phyloP scores from a whole-genome alignment of 2,888 invertebrate genomes.

The Hedychridium roseum region DNA sequence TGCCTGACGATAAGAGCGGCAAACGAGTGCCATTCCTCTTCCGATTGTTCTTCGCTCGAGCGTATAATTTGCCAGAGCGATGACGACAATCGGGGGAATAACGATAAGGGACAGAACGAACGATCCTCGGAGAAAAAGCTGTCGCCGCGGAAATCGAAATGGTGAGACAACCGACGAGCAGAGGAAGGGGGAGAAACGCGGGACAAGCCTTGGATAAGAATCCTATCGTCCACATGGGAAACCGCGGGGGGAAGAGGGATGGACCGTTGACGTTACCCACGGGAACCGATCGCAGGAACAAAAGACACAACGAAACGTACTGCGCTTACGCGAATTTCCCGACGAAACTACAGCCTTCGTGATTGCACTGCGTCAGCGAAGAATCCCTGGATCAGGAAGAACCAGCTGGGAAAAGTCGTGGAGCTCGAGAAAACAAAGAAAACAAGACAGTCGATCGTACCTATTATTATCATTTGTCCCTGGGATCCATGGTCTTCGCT shows the following conservation, averaged over 20 bases:
- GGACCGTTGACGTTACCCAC: too few relatives aligned
- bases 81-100: neutral
- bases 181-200: neutral
- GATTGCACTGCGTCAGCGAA: too few relatives aligned
- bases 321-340: neutral
- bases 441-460: too few relatives aligned
- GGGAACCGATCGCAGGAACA: neutral
- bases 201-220: slow-evolving; percentile 26
- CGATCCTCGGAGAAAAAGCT: slow-evolving; percentile 2
- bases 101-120: neutral
- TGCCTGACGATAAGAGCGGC: slow-evolving; percentile 29
- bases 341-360: too few relatives aligned
- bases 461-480: too few relatives aligned
- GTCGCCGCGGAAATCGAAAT: neutral
- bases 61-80: slow-evolving; percentile 33
- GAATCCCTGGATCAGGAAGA: too few relatives aligned
- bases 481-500: too few relatives aligned
- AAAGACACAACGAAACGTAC: neutral
- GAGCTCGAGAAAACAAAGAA: too few relatives aligned
- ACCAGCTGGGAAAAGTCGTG: too few relatives aligned
- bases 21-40: slow-evolving; percentile 28
- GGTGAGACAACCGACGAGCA: neutral
- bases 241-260: too few relatives aligned
- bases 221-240: slow-evolving; percentile 37
- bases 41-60: slow-evolving; percentile 34